A percentile compares a stretch with the other conserved stretches of the same genome.
These are phyloP conservation scores for Manis crassicaudata DNA, from an alignment of 2,797 vertebrate species.

Conservation along the genomic window DNA sequence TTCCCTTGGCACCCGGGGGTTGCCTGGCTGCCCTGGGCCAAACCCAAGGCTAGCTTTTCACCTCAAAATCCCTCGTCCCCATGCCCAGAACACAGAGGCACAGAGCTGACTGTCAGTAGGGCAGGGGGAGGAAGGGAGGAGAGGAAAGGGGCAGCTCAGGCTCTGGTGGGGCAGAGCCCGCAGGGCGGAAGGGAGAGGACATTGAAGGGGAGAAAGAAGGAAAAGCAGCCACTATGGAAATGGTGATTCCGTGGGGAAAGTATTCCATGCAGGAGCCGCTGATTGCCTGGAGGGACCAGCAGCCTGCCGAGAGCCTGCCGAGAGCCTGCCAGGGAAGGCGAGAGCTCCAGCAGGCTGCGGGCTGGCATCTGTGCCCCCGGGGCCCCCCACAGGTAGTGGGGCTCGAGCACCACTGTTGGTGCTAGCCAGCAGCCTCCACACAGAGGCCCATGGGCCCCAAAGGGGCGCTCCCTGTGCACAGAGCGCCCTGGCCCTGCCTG, in stretches of 20 bases:
- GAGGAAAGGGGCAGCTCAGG: neutral
- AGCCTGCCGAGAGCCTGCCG: neutral
- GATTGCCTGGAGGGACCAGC: neutral
- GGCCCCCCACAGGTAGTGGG: neutral
- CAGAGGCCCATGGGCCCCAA: neutral
- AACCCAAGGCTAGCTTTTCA: neutral
- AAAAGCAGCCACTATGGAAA: conserved; percentile 28
- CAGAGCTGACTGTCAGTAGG: neutral
- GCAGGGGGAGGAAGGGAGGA: neutral
- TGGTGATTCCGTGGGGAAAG: conserved; percentile 39
- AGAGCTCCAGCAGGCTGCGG: conserved; percentile 53
- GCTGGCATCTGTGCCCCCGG: conserved; percentile 36
- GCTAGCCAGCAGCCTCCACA: neutral
- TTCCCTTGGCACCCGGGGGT: neutral
- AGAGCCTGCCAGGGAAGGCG: conserved; percentile 54
- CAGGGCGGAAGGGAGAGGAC: neutral
- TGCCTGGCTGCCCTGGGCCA: neutral
- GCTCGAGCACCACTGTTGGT: neutral
- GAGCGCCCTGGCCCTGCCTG: neutral
- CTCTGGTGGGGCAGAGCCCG: neutral
- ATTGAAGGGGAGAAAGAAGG: neutral
- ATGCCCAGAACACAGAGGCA: neutral
- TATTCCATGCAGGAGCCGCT: conserved; percentile 34
- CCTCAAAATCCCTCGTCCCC: neutral
- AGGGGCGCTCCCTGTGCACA: neutral